Conservation (phyloP, 2,888 invertebrate species). For the Bombyx huttoni region DNA sequence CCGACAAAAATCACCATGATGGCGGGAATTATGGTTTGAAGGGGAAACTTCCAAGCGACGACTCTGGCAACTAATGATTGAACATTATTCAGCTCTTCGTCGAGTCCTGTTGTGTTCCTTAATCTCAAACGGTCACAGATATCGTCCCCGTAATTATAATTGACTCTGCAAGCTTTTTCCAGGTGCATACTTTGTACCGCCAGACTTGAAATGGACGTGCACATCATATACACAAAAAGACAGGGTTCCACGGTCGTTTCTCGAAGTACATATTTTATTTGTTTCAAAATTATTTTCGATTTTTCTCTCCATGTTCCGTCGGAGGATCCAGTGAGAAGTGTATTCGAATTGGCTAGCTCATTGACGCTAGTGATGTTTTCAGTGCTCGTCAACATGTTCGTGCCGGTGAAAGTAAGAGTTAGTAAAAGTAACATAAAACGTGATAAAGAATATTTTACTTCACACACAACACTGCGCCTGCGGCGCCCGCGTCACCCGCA, state of each 20-base stretch:
- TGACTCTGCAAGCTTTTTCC: constrained; percentile 73
- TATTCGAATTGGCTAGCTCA: constrained; percentile 49
- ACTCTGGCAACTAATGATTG: constrained; percentile 66
- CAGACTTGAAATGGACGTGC: constrained; percentile 75
- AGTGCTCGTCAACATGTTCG: constrained; percentile 39
- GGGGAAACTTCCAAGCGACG: constrained; percentile 71
- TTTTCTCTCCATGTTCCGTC: constrained; percentile 41
- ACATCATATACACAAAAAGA: constrained; percentile 75
- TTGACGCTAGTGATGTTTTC: constrained; percentile 34
- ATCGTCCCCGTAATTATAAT: constrained; percentile 59
- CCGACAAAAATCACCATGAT: constrained; percentile 72
- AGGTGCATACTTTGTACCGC: constrained; percentile 72
- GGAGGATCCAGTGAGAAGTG: constrained; percentile 35
- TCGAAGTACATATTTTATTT: constrained; percentile 38
- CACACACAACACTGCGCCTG: constrained; percentile 34
- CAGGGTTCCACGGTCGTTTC: constrained; percentile 78
- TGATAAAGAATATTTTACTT: constrained; percentile 25
- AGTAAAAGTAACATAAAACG: constrained; percentile 30
- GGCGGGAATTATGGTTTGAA: constrained; percentile 73
- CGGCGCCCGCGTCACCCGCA: constrained; percentile 27
- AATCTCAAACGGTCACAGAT: constrained; percentile 64
- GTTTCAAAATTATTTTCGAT: constrained; percentile 40
- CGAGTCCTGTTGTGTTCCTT: constrained; percentile 53
- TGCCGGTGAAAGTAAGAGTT: constrained; percentile 41
- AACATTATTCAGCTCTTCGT: constrained; percentile 47